phyloP scores from a whole-genome alignment of 2,888 invertebrate species.

The Pyralis farinalis region DNA sequence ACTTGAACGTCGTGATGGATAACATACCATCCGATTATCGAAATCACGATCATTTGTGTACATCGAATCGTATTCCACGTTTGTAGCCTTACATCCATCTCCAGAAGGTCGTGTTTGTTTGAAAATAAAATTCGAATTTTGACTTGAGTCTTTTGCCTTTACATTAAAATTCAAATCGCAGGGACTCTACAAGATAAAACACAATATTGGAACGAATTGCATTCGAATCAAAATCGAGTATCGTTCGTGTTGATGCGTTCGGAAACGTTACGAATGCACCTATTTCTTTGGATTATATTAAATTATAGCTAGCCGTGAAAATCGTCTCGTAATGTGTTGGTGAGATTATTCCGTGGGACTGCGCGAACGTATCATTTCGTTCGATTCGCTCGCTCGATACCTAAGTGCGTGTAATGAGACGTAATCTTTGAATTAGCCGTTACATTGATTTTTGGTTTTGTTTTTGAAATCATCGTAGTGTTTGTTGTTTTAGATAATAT shows the following conservation, averaged over 20 bases:
- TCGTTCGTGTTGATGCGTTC: slow-evolving; percentile 28
- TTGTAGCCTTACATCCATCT: slow-evolving; percentile 23
- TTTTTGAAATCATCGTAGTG: slow-evolving; percentile 35
- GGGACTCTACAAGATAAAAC: slow-evolving; percentile 16
- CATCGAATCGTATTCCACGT: slow-evolving; percentile 22
- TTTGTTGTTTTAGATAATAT: slow-evolving; percentile 22
- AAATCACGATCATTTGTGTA: slow-evolving; percentile 71
- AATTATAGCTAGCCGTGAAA: slow-evolving; percentile 80
- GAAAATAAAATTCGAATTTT: slow-evolving; percentile 20
- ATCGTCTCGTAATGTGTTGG: slow-evolving; percentile 77
- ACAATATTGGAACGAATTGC: slow-evolving; percentile 22
- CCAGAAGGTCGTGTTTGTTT: slow-evolving; percentile 27
- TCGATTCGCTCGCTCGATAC: slow-evolving; percentile 49
- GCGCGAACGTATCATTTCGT: slow-evolving; percentile 67
- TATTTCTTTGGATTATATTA: slow-evolving; percentile 81
- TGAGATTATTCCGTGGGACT: slow-evolving; percentile 73
- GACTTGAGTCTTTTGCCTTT: slow-evolving; percentile 38
- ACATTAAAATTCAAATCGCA: slow-evolving; percentile 23
- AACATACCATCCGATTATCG: slow-evolving; percentile 73
- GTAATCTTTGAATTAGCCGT: slow-evolving; percentile 73
- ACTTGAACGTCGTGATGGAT: slow-evolving; percentile 75
- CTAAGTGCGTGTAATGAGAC: slow-evolving; percentile 67
- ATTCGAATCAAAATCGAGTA: slow-evolving; percentile 26
- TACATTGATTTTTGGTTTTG: slow-evolving; percentile 62
- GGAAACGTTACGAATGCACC: slow-evolving; percentile 55